phyloP scores from a whole-genome alignment of 2,113 vertebrate genomes.

The Thermophis baileyi region DNA sequence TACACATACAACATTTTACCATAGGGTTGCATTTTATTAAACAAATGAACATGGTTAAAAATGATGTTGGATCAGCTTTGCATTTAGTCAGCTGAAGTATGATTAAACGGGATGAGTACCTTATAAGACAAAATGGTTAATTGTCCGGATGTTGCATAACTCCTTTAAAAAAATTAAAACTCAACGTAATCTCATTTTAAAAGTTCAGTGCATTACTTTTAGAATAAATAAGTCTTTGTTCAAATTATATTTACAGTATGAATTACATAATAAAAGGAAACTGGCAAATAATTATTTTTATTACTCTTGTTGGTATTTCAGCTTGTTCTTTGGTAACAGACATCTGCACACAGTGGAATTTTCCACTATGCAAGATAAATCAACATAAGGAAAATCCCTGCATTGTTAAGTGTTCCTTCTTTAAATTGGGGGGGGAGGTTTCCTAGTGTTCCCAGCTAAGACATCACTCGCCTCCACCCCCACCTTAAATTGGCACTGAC shows the following conservation, averaged over 20 bases:
- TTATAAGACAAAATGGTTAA: background rate
- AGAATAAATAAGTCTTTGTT: conserved; percentile 23
- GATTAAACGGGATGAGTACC: background rate
- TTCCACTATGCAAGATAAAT: conserved; percentile 3
- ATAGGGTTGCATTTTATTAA: background rate
- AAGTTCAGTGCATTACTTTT: conserved; percentile 4
- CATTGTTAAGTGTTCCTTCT: background rate
- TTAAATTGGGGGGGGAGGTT: background rate
- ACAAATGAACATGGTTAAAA: background rate
- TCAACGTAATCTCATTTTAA: background rate
- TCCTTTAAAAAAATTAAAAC: background rate
- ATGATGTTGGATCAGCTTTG: background rate
- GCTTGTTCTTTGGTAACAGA: background rate
- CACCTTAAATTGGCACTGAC: background rate
- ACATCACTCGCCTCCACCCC: background rate
- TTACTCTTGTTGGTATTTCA: background rate
- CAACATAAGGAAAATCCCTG: background rate
- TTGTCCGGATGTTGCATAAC: background rate
- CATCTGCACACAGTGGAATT: background rate
- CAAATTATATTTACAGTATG: background rate
- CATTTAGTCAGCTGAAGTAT: background rate
- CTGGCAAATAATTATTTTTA: conserved; percentile 8
- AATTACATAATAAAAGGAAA: conserved; percentile 28
- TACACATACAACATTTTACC: background rate
- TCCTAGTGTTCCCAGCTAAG: background rate